These are phyloP conservation scores for Hyperopisus bebe DNA, from an alignment of 2,113 vertebrate species.

Conservation along the genomic window DNA sequence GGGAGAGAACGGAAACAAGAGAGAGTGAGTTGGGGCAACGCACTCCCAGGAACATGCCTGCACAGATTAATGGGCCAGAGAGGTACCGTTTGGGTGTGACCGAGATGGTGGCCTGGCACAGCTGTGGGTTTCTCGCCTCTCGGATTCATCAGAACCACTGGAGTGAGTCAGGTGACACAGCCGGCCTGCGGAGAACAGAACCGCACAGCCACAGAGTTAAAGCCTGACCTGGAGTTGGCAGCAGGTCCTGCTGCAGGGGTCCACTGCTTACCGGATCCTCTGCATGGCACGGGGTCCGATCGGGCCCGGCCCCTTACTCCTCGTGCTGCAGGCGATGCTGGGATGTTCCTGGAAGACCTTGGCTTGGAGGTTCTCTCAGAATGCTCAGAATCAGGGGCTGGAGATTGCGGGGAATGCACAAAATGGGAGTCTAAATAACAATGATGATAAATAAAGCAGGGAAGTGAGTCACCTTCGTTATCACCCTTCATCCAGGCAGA, in stretches of 20 bases:
- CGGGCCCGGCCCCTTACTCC: slow-evolving; percentile 11
- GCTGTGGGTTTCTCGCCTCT: not conserved
- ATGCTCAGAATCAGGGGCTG: slow-evolving; percentile 39
- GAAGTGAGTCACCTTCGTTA: not conserved
- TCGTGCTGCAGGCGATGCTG: slow-evolving; percentile 27
- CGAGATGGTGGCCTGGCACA: not conserved
- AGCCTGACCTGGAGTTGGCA: not conserved
- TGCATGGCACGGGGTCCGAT: slow-evolving; percentile 7
- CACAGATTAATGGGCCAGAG: not conserved
- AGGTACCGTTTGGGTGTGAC: not conserved
- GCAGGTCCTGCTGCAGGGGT: not conserved
- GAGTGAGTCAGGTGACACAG: not conserved
- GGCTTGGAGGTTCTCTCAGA: not conserved
- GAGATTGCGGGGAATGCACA: not conserved
- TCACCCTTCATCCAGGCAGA: not conserved
- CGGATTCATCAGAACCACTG: not conserved
- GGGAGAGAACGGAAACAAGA: not conserved
- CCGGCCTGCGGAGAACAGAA: not conserved
- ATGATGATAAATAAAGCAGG: not conserved
- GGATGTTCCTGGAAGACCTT: slow-evolving; percentile 39
- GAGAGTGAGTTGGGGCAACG: no score
- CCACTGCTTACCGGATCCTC: slow-evolving; percentile 56
- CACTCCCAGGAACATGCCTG: not conserved
- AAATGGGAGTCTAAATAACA: not conserved
- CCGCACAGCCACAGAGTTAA: not conserved